Base-by-base conservation (phyloP, 2,797 vertebrate genomes). In the Alectoris magna region DNA sequence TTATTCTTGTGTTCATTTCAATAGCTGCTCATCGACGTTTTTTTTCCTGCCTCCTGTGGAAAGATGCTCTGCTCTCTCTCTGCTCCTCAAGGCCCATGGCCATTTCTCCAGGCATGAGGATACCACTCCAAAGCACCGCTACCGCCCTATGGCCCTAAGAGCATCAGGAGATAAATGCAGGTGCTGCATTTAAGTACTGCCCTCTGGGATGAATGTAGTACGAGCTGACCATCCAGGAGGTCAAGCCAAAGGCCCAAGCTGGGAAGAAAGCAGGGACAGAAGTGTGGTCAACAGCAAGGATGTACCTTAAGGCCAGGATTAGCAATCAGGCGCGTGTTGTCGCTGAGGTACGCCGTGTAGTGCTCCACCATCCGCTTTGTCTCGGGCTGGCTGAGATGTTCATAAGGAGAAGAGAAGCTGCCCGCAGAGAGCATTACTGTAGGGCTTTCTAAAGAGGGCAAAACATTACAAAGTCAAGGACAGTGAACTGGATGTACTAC, bases 331-430 rank as follows among this genome's bases (percentile, higher is more conserved):
- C 99, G 98, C 1, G 99, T 99, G 98, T 99, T 99, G 97, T 99
- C 99, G 3, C 99, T 99, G 95, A 99, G 98, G 96, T 99, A 99
- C 68, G 99, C 99, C 0, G 99, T 99, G 98, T 99, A 99, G 95
- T 99, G 99, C 94, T 99, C 99, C 97, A 99, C 99, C 99, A 99
- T 99, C 63, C 99, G 98, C 97, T 99, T 99, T 8, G 99, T 99
- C 97, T 99, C 99, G 0, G 99, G 98, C 97, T 99, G 99, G 97
- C 99, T 99, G 95, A 99, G 98, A 95, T 99, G 99, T 83, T 99
- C 99, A 1, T 99, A 99, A 1, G 99, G 99, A 48, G 99, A 99
- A 31, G 99, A 99, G 97, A 99, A 99, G 93, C 99, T 99, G 56
- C 99, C 99, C 0, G 99, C 99, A 39, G 99, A 98, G 91, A 99